These are phyloP conservation scores for Paratilapia polleni DNA, from an alignment of 2,113 vertebrate species.

Conservation along the genomic window DNA sequence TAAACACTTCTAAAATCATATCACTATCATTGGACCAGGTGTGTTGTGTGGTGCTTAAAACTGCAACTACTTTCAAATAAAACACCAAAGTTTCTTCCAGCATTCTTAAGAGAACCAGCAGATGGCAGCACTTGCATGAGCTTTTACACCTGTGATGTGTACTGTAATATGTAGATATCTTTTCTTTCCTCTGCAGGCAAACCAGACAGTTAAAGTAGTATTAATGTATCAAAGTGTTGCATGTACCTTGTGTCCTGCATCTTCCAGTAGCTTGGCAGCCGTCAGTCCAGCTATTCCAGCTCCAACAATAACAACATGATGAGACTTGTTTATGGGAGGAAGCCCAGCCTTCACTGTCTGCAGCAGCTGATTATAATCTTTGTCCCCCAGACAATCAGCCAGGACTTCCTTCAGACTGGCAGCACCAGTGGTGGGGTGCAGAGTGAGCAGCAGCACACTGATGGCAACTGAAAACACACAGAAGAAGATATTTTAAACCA, in stretches of 20 bases:
- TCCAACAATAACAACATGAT: constrained; percentile 44
- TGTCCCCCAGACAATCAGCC: constrained; percentile 35
- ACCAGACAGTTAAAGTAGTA: neutral
- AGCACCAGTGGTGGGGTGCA: neutral
- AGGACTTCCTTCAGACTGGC: neutral
- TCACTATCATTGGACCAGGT: neutral
- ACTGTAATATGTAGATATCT: neutral
- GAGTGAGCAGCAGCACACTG: neutral
- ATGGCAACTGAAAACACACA: neutral
- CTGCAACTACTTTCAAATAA: neutral
- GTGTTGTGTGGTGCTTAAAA: too few relatives aligned
- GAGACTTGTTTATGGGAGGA: neutral
- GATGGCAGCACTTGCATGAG: neutral
- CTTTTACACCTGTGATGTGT: neutral
- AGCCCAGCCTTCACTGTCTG: neutral
- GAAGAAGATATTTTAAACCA: neutral
- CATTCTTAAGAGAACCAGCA: neutral
- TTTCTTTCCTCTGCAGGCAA: neutral
- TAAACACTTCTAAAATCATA: neutral
- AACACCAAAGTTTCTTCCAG: neutral
- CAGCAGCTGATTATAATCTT: constrained; percentile 21
- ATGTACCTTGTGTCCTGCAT: constrained; percentile 61
- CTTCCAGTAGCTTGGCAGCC: constrained; percentile 47
- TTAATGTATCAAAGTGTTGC: accelerated
- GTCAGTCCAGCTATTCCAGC: constrained; percentile 60